These are phyloP conservation scores for Cyclopterus lumpus DNA, from an alignment of 2,797 vertebrate genomes.

Conservation along the genomic window DNA sequence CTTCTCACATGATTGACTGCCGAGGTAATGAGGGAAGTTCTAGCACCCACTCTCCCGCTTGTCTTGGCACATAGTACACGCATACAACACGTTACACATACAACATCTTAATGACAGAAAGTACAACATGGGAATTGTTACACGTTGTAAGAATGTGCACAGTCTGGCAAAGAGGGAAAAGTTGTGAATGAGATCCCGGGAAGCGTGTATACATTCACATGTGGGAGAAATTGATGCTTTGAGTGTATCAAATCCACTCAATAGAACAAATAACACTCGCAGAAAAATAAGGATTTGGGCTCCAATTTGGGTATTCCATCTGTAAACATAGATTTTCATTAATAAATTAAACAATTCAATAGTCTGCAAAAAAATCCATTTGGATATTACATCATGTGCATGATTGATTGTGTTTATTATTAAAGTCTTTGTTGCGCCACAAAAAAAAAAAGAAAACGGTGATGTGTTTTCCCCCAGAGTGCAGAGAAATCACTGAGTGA, in stretches of 20 bases:
- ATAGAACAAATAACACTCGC: conserved; percentile 39
- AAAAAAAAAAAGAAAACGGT: conserved; percentile 31
- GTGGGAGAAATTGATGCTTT: conserved; percentile 18
- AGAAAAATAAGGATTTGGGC: conserved; percentile 7
- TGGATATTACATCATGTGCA: conserved; percentile 52
- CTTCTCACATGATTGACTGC: conserved; percentile 47
- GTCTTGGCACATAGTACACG: neutral
- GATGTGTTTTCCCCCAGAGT: conserved; percentile 15
- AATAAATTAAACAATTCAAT: conserved; percentile 60
- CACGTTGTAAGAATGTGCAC: conserved; percentile 8
- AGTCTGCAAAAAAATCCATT: conserved; percentile 61
- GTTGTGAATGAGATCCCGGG: neutral
- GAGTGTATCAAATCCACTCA: conserved; percentile 42
- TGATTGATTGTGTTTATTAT: conserved; percentile 60
- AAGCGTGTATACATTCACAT: conserved; percentile 1
- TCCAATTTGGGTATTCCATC: conserved; percentile 38
- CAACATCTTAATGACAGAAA: conserved; percentile 11
- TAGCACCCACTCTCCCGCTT: conserved; percentile 19
- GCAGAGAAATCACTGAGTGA: conserved; percentile 13
- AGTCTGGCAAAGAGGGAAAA: conserved; percentile 11
- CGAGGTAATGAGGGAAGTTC: conserved; percentile 17
- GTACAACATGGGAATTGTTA: neutral
- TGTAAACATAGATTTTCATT: conserved; percentile 59
- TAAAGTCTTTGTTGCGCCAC: conserved; percentile 39
- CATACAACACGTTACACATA: conserved; percentile 4